Base-by-base conservation (phyloP, 2,113 vertebrate genomes). In the Dinomys branickii region DNA sequence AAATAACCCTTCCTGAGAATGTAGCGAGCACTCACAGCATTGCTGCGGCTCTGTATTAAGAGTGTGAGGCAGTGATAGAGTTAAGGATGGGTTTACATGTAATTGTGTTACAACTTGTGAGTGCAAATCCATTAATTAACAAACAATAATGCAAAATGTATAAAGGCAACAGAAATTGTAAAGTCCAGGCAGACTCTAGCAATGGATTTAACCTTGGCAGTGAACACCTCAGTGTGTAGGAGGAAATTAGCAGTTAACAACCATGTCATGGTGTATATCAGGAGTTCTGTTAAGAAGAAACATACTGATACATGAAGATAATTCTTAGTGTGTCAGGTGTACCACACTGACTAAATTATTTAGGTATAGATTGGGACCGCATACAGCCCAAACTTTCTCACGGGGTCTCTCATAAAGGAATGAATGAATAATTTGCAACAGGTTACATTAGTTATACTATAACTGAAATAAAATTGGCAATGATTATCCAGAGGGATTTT, bases 21-120 rank as follows among this genome's bases (percentile, higher is more conserved):
- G 2, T 12, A 69, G 6, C 24, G 1, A 9, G 3, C 3, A 16
- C 1, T 1, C 28, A 4, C 7, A 59, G 33, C 3, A 59, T 52
- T 58, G 7, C 16, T 26, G 11, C 33, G 28, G 22, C 11, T 24
- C 7, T 47, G 33, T 69, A 50, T 87, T 80, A 52, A 28, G 12
- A 28, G 12, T 61, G 3, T 24, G 73, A 82, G 33, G 52, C 44
- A 9, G 24, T 63, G 17, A 17, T 67, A 67, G 8, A 77, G 12
- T 5, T 59, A 30, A n/a, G 20, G 26, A 9, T 30, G 33, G 35
- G 4, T 7, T 2, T 7, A 41, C 5, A 20, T 13, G 33, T 11
- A 24, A 24, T 50, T 61, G 35, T 19, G 30, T 9, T 41, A 1
- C 19, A 7, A 30, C 35, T 41, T 92, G 20, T 2, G 35, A 26